Base-by-base conservation (phyloP, 2,797 vertebrate genomes). In the Lacerta agilis region DNA sequence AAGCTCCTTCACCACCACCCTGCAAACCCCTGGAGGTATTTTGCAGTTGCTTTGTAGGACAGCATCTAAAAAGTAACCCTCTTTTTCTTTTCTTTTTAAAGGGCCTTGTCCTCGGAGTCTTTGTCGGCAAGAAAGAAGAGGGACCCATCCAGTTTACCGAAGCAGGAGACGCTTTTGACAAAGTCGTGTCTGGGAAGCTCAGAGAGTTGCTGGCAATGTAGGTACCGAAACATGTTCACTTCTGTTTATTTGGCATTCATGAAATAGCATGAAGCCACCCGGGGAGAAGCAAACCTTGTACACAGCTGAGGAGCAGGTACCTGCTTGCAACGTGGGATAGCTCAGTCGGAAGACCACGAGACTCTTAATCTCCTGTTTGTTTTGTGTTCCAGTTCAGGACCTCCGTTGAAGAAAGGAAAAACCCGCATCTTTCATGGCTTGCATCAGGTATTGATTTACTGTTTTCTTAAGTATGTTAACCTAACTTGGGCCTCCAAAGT, bases 51-150 rank as follows among this genome's bases (percentile, higher is more conserved):
- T 85, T 80, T 45, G 8, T 43, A 45, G 13, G 49, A 58, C 0
- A 25, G 11, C 15, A 43, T 13, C 1, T 1, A 33, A 82, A 79
- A 81, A 0, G 0, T 0, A 0, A 1, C 4, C 72, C 11, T 18
- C 0, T 85, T 81, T 25, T 79, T 49, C 82, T 66, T 88, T 15
- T 13, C 0, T 15, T 49, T 49, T 15, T 13, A 4, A 49, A 99
- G 99, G 98, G 98, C 84, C 97, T 99, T 72, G 97, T 99, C 86
- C 95, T 99, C 84, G 98, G 98, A 67, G 95, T 98, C 78, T 99
- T 98, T 95, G 97, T 97, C 33, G 96, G 97, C 18, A 96, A 97
- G 90, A 96, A 97, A 72, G 97, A 98, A 11, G 96, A 96, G 18
- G 95, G 90, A 1, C 71, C 75, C 11, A 66, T 96, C 75, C 96